These are phyloP conservation scores for Epicauta chinensis DNA, from an alignment of 1,140 invertebrate genomes.

Conservation along the genomic window DNA sequence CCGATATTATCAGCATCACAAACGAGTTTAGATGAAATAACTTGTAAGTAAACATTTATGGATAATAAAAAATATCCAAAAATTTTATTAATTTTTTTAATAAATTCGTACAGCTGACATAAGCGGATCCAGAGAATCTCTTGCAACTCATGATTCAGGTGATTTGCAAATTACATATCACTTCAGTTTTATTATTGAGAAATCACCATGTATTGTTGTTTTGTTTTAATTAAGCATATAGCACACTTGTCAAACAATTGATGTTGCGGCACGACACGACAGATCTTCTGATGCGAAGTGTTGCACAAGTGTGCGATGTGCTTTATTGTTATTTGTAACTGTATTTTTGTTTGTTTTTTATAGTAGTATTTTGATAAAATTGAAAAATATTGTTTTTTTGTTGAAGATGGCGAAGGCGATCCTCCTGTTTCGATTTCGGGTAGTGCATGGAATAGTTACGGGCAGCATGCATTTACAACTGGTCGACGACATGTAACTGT, in stretches of 20 bases:
- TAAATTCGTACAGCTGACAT: constrained; percentile 56
- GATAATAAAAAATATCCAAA: background rate
- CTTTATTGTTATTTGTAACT: too few relatives aligned
- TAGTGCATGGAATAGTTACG: constrained; percentile 56
- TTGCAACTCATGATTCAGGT: constrained; percentile 72
- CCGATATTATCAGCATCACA: constrained; percentile 50
- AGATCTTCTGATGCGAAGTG: too few relatives aligned
- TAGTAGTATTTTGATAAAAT: constrained; percentile 9
- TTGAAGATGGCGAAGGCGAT: constrained; percentile 44
- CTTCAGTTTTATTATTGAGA: background rate
- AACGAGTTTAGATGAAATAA: constrained; percentile 59
- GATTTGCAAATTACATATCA: constrained; percentile 31
- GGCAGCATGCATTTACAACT: constrained; percentile 76
- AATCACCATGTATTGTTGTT: constrained; percentile 21
- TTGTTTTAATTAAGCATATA: constrained; percentile 25
- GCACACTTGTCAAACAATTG: too few relatives aligned
- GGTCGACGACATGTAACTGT: constrained; percentile 61
- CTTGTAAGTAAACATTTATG: constrained; percentile 45
- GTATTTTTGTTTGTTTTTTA: constrained; percentile 19
- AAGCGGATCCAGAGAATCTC: constrained; percentile 69
- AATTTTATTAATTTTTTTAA: background rate
- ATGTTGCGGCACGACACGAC: too few relatives aligned
- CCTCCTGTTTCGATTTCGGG: constrained; percentile 42
- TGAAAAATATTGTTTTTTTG: constrained; percentile 24
- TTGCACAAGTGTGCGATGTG: too few relatives aligned